These are phyloP conservation scores for Emydocephalus ijimae DNA, from an alignment of 2,113 vertebrate genomes.

Conservation along the genomic window DNA sequence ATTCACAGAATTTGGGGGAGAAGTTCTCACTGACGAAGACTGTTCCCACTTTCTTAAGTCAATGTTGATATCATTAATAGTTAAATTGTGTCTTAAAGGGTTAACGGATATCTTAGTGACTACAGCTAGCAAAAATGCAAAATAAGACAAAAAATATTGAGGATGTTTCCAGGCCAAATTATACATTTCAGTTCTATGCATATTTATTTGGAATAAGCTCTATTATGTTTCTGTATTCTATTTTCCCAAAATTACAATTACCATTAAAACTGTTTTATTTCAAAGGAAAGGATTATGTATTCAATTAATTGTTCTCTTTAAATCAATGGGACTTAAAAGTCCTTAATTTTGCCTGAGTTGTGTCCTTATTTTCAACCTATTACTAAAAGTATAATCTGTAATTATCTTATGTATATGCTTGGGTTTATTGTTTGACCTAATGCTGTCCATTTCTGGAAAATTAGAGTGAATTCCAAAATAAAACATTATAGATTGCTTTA, in stretches of 20 bases:
- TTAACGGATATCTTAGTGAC: background rate
- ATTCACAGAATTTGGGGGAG: constrained; percentile 13
- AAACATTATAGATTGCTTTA: constrained; percentile 36
- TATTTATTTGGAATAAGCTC: background rate
- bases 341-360: background rate
- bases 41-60: background rate
- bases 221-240: background rate
- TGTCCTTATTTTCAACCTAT: background rate
- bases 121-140: background rate
- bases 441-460: background rate
- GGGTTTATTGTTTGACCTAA: background rate
- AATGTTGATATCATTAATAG: constrained; percentile 16
- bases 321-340: background rate
- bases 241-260: background rate
- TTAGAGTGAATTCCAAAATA: constrained; percentile 15
- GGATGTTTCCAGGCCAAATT: background rate
- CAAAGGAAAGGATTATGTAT: background rate
- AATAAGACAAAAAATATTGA: background rate
- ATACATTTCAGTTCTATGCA: background rate
- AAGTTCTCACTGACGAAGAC: accelerated
- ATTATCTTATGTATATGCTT: background rate
- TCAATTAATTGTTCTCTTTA: background rate
- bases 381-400: background rate
- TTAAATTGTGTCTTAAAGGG: constrained; percentile 19
- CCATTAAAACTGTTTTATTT: background rate